Conservation (phyloP, 2,797 vertebrate species). For the Iguana delicatissima region DNA sequence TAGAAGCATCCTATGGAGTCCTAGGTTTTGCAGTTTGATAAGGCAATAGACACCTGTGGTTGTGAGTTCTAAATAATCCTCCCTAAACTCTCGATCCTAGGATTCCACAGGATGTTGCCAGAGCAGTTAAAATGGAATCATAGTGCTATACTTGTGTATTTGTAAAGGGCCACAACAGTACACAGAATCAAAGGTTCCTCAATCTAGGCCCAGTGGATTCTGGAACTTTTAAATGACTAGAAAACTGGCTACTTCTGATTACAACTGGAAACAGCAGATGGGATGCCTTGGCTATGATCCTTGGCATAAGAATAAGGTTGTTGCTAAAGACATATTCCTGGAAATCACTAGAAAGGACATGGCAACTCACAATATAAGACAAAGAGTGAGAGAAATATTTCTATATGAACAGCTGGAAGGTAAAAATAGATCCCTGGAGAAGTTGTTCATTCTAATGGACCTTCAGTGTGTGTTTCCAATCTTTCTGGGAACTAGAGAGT, state of each 20-base stretch:
- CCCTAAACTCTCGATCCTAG: too few relatives aligned
- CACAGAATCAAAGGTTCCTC: not conserved
- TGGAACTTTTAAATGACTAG: not conserved
- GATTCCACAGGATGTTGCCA: too few relatives aligned
- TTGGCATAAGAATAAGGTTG: not conserved
- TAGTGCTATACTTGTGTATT: not conserved
- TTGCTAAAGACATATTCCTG: not conserved
- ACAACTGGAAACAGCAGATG: not conserved
- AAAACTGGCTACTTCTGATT: not conserved
- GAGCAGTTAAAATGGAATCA: too few relatives aligned
- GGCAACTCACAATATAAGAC: conserved; percentile 17
- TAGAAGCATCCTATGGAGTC: too few relatives aligned
- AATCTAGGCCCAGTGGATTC: not conserved
- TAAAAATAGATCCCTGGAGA: not conserved
- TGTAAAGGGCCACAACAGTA: not conserved
- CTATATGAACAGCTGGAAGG: not conserved
- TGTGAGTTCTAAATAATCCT: too few relatives aligned
- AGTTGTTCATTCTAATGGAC: not conserved
- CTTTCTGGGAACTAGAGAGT: not conserved
- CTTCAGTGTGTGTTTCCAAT: not conserved
- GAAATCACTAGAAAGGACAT: not conserved
- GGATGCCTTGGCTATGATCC: not conserved
- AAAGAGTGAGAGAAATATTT: conserved; percentile 49
- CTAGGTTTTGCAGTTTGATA: too few relatives aligned
- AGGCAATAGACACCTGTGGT: too few relatives aligned